A percentile compares a stretch with the other conserved stretches of the same genome.
These are phyloP conservation scores for Sapajus apella DNA, from an alignment of 2,113 vertebrate species.

Conservation along the genomic window DNA sequence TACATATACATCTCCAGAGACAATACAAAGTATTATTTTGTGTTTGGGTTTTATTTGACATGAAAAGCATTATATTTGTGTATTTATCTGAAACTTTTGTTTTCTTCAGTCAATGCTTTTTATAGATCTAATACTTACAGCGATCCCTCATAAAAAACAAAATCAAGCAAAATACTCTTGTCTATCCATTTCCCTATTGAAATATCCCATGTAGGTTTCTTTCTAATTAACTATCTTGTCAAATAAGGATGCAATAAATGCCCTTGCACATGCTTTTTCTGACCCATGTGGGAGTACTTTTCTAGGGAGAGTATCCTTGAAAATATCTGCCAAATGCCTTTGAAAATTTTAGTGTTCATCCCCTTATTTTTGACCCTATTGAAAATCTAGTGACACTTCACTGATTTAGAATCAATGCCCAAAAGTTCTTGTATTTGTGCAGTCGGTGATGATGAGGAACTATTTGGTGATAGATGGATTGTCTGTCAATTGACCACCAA, in stretches of 20 bases:
- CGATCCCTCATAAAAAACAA: background rate
- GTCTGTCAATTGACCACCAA: background rate
- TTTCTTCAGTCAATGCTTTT: background rate
- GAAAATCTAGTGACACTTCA: background rate
- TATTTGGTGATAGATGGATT: background rate
- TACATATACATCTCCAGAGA: background rate
- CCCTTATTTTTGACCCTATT: background rate
- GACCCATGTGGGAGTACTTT: background rate
- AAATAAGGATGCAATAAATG: background rate
- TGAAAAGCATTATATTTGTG: background rate
- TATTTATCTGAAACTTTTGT: background rate
- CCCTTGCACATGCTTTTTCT: background rate
- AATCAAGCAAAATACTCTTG: background rate
- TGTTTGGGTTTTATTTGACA: conserved; percentile 9
- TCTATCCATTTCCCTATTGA: background rate
- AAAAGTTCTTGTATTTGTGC: background rate
- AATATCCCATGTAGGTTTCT: background rate
- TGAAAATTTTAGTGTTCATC: background rate
- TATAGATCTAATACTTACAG: background rate
- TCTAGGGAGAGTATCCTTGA: background rate
- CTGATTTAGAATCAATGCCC: background rate
- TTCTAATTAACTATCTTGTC: background rate
- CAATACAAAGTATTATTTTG: background rate
- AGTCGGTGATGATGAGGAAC: background rate
- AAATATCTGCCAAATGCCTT: background rate